Evolutionary conservation across 2,113 vertebrate genomes (phyloP), one percentile per base, ranked within the genome.

Genomic region (Zosterops borbonicus): DNA sequence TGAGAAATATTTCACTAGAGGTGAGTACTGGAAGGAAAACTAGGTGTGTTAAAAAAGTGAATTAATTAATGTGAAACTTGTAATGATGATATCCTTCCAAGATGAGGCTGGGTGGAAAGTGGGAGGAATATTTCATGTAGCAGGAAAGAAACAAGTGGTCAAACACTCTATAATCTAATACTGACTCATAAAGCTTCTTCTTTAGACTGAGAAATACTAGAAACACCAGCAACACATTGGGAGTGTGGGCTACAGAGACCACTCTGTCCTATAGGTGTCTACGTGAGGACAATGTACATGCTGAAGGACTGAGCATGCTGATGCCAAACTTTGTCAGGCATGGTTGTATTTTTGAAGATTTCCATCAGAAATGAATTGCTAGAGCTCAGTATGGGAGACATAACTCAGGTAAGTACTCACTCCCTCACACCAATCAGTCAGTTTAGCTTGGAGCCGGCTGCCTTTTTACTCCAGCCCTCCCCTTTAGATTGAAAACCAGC

Each of bases 261-360:
- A 2, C 4, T 21, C 12, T 8, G 8, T 64, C 16, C 41, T 21
- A 4, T 1, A 31, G 8, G 14, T 42, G 21, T 12, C 28, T 71
- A 27, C 29, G 6, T 0, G 0, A 59, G 58, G 49, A 53, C 27
- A 67, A 22, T 0, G 1, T 11, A 6, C 11, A 9, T 50, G 44
- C 14, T 55, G 74, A 75, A 37, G 39, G 31, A 37, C 47, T 52
- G 35, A 78, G 24, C 5, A 17, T 71, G 33, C 8, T 87, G 20
- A 25, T 69, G 37, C 6, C 46, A 69, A 37, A 37, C 5, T 50
- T 70, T 19, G 27, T 21, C 33, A 58, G 31, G 17, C 5, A 12
- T 23, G 31, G 23, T 10, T 44, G 4, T n/a, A 37, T 62, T 78
- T 87, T 67, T 91, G 59, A 29, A 63, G 39, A 22, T 28, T 73